phyloP scores from a whole-genome alignment of 2,888 invertebrate species.

The Epistrophe eligans region DNA sequence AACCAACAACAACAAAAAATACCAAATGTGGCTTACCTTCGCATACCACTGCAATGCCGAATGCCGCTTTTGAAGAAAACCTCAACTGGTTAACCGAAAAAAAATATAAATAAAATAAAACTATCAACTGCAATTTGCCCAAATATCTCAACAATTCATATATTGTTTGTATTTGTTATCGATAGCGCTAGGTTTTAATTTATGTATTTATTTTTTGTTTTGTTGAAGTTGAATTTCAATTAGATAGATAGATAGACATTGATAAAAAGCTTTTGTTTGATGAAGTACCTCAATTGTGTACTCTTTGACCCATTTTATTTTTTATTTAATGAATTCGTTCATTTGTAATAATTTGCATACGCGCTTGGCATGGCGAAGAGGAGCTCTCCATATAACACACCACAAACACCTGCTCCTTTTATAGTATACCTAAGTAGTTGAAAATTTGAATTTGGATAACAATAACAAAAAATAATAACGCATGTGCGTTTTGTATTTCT shows the following conservation, averaged over 20 bases:
- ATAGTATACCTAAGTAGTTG: not conserved
- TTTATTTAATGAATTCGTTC: slow-evolving; percentile 21
- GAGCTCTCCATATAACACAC: not conserved
- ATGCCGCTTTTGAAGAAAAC: slow-evolving; percentile 33
- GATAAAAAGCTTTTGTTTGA: slow-evolving; percentile 31
- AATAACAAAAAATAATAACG: not conserved
- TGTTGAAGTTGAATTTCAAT: slow-evolving; percentile 49
- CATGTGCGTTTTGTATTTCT: slow-evolving; percentile 30
- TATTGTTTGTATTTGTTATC: slow-evolving; percentile 30
- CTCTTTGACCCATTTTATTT: slow-evolving; percentile 61
- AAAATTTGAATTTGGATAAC: not conserved
- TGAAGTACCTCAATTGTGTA: slow-evolving; percentile 54
- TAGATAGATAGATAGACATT: slow-evolving; percentile 24
- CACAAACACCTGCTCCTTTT: slow-evolving; percentile 47
- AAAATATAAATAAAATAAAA: slow-evolving; percentile 16
- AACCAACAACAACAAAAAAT: slow-evolving; percentile 9
- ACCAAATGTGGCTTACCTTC: slow-evolving; percentile 56
- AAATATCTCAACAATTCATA: slow-evolving; percentile 26
- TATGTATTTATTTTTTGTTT: not conserved
- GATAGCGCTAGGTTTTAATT: slow-evolving; percentile 37
- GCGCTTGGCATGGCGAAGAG: slow-evolving; percentile 5
- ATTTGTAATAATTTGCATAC: slow-evolving; percentile 43
- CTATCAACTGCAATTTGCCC: slow-evolving; percentile 39
- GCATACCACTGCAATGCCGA: slow-evolving; percentile 47
- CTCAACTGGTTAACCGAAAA: slow-evolving; percentile 29